phyloP scores from a whole-genome alignment of 2,888 invertebrate genomes.

The Corbicula japonica region DNA sequence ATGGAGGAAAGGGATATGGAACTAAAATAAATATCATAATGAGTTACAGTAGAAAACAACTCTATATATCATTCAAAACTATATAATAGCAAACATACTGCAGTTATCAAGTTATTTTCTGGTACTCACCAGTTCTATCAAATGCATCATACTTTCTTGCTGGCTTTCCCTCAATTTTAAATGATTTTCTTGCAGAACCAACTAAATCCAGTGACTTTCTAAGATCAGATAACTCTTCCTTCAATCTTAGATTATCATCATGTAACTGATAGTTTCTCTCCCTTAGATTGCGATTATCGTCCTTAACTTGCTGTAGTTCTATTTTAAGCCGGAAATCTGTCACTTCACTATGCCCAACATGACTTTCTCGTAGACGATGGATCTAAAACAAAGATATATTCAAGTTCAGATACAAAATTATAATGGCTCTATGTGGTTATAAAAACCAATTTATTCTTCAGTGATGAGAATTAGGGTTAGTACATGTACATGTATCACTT shows the following conservation, averaged over 20 bases:
- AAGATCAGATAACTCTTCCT: slow-evolving; percentile 72
- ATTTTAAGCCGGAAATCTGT: slow-evolving; percentile 69
- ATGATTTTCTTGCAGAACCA: slow-evolving; percentile 36
- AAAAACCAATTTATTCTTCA: no score
- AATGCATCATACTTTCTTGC: slow-evolving; percentile 18
- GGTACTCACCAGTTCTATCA: slow-evolving; percentile 34
- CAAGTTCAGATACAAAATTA: background rate
- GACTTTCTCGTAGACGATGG: slow-evolving; percentile 62
- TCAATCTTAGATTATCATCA: slow-evolving; percentile 82
- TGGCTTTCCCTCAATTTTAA: slow-evolving; percentile 28
- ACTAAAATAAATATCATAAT: no score
- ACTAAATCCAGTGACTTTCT: slow-evolving; percentile 63
- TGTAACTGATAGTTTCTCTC: slow-evolving; percentile 83
- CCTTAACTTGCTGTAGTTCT: slow-evolving; percentile 80
- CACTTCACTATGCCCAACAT: slow-evolving; percentile 56
- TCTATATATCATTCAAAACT: no score
- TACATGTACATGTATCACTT: no score
- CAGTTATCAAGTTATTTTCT: no score
- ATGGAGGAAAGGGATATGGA: no score
- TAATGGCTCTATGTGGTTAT: no score
- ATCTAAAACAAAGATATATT: slow-evolving; percentile 54
- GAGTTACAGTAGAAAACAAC: no score
- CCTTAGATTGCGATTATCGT: slow-evolving; percentile 79
- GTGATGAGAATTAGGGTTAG: no score
- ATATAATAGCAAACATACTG: no score